Evolutionary conservation across 1,140 invertebrate genomes (phyloP), one percentile per base, ranked within the genome.

Genomic region (Eriosoma lanigerum): DNA sequence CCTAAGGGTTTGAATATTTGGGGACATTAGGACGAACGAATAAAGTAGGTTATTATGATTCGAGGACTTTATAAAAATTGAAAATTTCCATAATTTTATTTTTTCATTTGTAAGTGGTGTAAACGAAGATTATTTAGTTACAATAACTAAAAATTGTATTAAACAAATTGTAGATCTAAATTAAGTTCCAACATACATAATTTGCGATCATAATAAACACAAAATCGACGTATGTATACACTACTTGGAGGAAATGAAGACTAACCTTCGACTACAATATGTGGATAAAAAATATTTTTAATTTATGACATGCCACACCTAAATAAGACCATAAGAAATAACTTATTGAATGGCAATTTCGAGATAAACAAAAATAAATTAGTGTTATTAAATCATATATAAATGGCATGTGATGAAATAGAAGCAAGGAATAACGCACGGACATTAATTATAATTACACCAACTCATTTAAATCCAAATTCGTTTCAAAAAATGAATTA

Each of bases 331-430:
- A 17, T 54, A 17, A 54, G 50, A 8, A 54, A 54, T 4, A 54
- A 54, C n/a, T 54, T 54, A 54, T 54, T 54, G 19, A 54, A 54
- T 54, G 50, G 19, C 6, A 21, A 56, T 56, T 56, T 56, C 21
- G 52, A 56, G 9, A 56, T 56, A 56, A 56, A 56, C 52, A 24
- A 24, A 21, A 24, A 21, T 24, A 56, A 10, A 21, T 21, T 10
- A 56, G 52, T 21, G n/a, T 56, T n/a, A 24, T 21, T 56, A 10
- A 56, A 56, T n/a, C 32, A 68, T 44, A 21, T 68, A 19, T 46
- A 19, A 68, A 44, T 13, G n/a, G 64, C 38, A 5, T 68, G n/a
- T n/a, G n/a, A 46, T 68, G 32, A 68, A 38, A 68, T 68, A 68
- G 64, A 68, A 46, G n/a, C 26, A 68, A 68, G 44, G 5, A 68